A percentile compares a stretch with the other conserved stretches of the same genome.
phyloP scores from a whole-genome alignment of 2,113 vertebrate species.

The Elanus axillaris region DNA sequence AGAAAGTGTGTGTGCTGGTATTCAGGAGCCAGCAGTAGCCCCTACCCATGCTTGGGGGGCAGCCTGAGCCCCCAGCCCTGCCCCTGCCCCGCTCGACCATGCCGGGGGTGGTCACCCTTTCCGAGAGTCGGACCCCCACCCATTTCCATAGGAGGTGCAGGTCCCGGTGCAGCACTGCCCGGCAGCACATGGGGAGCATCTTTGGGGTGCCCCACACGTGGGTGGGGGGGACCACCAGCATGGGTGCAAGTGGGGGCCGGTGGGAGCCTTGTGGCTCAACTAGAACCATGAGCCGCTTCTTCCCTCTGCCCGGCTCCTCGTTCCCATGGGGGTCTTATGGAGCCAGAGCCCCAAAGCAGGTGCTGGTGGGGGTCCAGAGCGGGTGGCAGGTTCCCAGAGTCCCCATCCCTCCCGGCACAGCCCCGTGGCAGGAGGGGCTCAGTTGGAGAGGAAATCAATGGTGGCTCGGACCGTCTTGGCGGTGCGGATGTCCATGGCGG shows the following conservation, averaged over 20 bases:
- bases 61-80: too few relatives aligned
- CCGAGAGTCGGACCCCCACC: too few relatives aligned
- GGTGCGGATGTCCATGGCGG: slow-evolving; percentile 84
- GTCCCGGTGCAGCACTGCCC: neutral
- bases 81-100: too few relatives aligned
- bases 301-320: neutral
- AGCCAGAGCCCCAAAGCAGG: neutral
- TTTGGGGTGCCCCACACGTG: neutral
- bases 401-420: neutral
- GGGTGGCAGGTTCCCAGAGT: neutral
- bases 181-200: neutral
- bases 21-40: too few relatives aligned
- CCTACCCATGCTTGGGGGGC: too few relatives aligned
- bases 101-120: too few relatives aligned
- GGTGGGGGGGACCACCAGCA: too few relatives aligned
- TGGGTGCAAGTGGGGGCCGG: too few relatives aligned
- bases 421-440: neutral
- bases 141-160: neutral
- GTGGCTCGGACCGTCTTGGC: slow-evolving; percentile 80
- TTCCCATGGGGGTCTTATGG: neutral
- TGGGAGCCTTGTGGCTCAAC: too few relatives aligned
- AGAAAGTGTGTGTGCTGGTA: too few relatives aligned
- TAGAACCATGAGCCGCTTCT: too few relatives aligned
- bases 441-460: slow-evolving; percentile 96
- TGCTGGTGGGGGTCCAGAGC: neutral